These are phyloP conservation scores for Hephaestus fuliginosus DNA, from an alignment of 2,797 vertebrate species.

Conservation along the genomic window DNA sequence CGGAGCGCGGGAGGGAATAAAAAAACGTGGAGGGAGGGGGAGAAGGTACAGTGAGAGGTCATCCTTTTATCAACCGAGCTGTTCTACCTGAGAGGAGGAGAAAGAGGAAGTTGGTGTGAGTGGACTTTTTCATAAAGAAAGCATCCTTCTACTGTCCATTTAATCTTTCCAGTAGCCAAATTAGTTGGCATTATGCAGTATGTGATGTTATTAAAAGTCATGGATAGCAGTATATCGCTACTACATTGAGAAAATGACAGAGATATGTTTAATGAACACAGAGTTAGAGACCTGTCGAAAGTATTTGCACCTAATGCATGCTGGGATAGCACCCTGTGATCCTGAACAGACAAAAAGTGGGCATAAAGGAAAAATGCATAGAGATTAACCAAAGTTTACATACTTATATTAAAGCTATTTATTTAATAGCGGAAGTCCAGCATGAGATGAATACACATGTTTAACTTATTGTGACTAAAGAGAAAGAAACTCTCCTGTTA, in stretches of 20 bases:
- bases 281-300: neutral
- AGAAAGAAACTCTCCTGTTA: neutral
- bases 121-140: neutral
- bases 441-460: no score
- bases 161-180: neutral
- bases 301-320: neutral
- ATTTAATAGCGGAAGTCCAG: neutral
- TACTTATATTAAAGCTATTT: neutral
- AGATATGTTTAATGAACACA: neutral
- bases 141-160: neutral
- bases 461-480: neutral
- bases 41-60: slow-evolving; percentile 37
- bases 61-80: slow-evolving; percentile 29
- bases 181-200: neutral
- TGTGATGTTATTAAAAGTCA: neutral
- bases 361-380: neutral
- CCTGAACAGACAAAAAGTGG: neutral
- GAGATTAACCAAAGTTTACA: neutral
- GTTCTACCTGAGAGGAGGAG: neutral
- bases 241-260: neutral
- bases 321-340: neutral
- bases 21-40: neutral
- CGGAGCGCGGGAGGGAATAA: slow-evolving; percentile 15
- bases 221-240: neutral
- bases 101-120: neutral